These are phyloP conservation scores for Microctenopoma stevenorrisi DNA, from an alignment of 2,797 vertebrate genomes.

Conservation along the genomic window DNA sequence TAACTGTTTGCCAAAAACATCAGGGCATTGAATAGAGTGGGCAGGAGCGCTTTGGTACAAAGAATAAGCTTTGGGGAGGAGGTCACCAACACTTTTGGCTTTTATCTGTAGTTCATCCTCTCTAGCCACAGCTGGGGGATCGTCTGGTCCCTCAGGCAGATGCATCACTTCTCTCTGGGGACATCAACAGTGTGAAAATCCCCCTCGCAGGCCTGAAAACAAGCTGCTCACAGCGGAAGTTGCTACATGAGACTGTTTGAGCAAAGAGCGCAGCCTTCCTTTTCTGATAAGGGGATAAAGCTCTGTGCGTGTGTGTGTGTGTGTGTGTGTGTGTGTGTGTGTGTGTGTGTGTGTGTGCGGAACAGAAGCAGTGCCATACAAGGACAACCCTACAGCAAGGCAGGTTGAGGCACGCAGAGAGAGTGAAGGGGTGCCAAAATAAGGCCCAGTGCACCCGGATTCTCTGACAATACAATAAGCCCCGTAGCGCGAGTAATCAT, in stretches of 20 bases:
- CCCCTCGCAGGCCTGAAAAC: slow-evolving; percentile 71
- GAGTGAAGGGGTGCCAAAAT: slow-evolving; percentile 67
- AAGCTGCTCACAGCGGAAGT: slow-evolving; percentile 78
- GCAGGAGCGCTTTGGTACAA: slow-evolving; percentile 1
- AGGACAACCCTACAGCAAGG: slow-evolving; percentile 57
- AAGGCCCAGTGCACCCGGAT: slow-evolving; percentile 68
- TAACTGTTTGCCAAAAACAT: slow-evolving; percentile 17
- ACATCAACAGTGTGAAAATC: slow-evolving; percentile 73
- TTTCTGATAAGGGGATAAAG: slow-evolving; percentile 78
- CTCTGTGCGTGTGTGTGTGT: slow-evolving; percentile 28
- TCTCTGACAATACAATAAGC: slow-evolving; percentile 62
- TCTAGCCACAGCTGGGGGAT: slow-evolving; percentile 54
- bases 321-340: slow-evolving; percentile 20
- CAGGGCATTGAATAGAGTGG: background rate
- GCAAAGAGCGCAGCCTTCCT: slow-evolving; percentile 78
- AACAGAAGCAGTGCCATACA: slow-evolving; percentile 65
- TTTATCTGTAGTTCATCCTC: slow-evolving; percentile 43
- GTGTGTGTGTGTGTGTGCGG: slow-evolving; percentile 26
- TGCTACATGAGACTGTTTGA: slow-evolving; percentile 77
- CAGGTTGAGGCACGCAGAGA: slow-evolving; percentile 72
- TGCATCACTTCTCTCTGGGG: slow-evolving; percentile 66
- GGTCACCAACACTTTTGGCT: slow-evolving; percentile 41
- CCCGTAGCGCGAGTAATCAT: slow-evolving; percentile 73
- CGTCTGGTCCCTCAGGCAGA: slow-evolving; percentile 64
- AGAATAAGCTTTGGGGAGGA: slow-evolving; percentile 33